Evolutionary conservation across 2,797 vertebrate genomes (phyloP).

Genomic region (Alectoris magna): DNA sequence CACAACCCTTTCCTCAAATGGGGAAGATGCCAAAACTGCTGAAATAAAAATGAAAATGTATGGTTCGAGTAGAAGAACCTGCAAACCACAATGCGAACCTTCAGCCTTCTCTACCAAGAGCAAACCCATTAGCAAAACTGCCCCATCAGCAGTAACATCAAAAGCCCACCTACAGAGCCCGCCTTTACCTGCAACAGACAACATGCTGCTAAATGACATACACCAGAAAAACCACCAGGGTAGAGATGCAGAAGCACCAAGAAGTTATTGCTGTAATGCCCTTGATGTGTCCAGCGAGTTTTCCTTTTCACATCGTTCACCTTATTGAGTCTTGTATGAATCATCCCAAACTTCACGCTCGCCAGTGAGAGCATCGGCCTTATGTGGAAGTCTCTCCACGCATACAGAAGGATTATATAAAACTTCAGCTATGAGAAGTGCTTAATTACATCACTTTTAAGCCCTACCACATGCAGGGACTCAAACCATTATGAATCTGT

Average conservation of each 20-base stretch:
- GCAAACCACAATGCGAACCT: background rate
- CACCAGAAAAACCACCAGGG: background rate
- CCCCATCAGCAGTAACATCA: background rate
- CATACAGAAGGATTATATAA: background rate
- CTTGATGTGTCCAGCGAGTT: background rate
- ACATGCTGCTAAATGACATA: accelerated
- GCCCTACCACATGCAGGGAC: background rate
- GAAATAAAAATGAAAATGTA: background rate
- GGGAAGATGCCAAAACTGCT: background rate
- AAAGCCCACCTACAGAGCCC: background rate
- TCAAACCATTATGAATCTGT: background rate
- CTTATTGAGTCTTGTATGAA: background rate
- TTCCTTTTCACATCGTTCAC: background rate
- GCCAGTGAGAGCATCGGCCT: background rate
- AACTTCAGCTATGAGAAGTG: background rate
- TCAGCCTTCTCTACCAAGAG: background rate
- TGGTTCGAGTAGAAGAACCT: background rate
- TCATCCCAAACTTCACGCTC: background rate
- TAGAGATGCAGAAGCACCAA: background rate
- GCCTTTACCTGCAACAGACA: background rate
- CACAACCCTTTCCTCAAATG: background rate
- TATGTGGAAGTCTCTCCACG: background rate
- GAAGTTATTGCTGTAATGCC: background rate
- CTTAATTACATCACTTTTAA: slow-evolving; percentile 25
- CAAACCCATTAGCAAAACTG: background rate